phyloP scores from a whole-genome alignment of 2,113 vertebrate genomes.

The Rhea pennata region DNA sequence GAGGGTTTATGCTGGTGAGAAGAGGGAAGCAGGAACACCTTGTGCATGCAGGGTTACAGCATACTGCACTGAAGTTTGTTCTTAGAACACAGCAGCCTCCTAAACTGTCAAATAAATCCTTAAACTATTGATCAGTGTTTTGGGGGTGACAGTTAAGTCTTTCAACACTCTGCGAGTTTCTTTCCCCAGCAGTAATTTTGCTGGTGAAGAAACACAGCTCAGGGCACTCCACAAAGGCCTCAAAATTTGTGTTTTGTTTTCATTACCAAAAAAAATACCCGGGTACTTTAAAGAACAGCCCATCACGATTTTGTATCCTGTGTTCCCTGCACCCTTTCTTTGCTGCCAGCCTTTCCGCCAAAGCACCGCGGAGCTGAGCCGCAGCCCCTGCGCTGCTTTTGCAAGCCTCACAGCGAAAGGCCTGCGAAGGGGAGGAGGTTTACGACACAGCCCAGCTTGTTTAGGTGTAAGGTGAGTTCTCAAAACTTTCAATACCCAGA shows the following conservation, averaged over 20 bases:
- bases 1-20: accelerated
- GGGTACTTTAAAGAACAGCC: neutral
- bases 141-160: constrained; percentile 69
- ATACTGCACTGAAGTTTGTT: neutral
- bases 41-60: neutral
- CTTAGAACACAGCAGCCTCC: constrained; percentile 51
- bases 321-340: neutral
- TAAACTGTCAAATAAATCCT: constrained; percentile 67
- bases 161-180: constrained; percentile 59
- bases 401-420: neutral
- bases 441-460: neutral
- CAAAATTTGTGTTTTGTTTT: constrained; percentile 61
- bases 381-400: neutral
- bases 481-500: neutral
- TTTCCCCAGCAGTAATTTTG: constrained; percentile 48
- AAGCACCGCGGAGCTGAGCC: accelerated
- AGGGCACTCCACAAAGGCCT: constrained; percentile 50
- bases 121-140: constrained; percentile 65
- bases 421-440: neutral
- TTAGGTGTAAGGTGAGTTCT: neutral
- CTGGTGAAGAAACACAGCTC: constrained; percentile 62
- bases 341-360: neutral
- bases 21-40: neutral
- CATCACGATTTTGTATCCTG: constrained; percentile 25
- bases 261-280: constrained; percentile 43